Conservation (phyloP, 2,888 invertebrate genomes). For the Tinea pellionella region DNA sequence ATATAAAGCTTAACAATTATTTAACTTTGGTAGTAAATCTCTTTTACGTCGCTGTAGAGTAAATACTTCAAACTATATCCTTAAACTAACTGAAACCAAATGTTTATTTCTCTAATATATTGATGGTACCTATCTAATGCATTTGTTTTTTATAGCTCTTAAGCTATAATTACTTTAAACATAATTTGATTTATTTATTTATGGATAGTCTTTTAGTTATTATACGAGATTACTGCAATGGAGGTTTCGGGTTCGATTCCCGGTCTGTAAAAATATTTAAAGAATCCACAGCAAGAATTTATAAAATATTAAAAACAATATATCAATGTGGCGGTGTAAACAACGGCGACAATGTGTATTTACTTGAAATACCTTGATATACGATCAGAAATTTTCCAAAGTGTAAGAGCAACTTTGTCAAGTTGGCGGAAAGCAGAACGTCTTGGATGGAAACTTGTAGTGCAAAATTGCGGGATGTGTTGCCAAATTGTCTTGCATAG, state of each 20-base stretch:
- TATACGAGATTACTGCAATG: no score
- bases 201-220: no score
- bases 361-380: background rate
- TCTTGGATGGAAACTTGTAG: background rate
- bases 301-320: background rate
- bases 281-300: no score
- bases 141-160: no score
- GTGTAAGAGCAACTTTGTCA: background rate
- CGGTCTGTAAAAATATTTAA: no score
- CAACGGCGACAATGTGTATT: background rate
- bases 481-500: background rate
- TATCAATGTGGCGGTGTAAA: background rate
- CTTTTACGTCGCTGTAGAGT: background rate
- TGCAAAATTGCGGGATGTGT: background rate
- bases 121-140: no score
- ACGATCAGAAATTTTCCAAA: background rate
- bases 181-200: no score
- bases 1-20: background rate
- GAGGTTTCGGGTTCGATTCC: no score
- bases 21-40: background rate
- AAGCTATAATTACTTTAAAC: no score
- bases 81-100: no score
- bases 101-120: no score
- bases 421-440: background rate
- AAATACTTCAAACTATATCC: no score